Base-by-base conservation (phyloP, 64 coral and sea anemone species). In the Astreopora myriophthalma region DNA sequence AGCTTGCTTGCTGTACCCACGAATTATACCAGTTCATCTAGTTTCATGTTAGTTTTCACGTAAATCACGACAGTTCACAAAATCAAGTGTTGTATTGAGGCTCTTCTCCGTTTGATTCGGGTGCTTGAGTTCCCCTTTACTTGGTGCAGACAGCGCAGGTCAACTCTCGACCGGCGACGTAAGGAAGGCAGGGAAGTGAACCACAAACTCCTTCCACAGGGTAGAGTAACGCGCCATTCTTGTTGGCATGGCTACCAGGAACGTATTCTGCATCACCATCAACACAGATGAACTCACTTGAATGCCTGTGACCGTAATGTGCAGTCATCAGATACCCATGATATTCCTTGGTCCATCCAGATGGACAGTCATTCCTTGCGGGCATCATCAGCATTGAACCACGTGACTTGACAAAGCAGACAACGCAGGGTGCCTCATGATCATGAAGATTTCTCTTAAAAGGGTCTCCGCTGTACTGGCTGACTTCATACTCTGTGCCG, bases 301-400 rank as follows among this genome's bases (percentile, higher is more conserved):
- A 48, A 64, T 76, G 90, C 30, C n/a, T 16, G 39, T 92, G 80
- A 42, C 13, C 44, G 17, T 23, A 7, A 48, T 35, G 25, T 72
- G 28, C 40, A 19, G 76, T 49, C 75, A 79, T 71, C 19, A 88
- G 48, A 44, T 82, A 91, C 48, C 89, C 89, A 48, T 71, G 44
- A 51, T 91, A 91, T 28, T 83, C 89, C 3, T 78, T 2, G 75
- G 55, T 71, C 89, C 89, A 91, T 82, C 89, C 89, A 40, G 76
- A 39, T 14, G 64, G 64, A 80, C 89, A 91, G 60, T 91, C 89
- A 33, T 91, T 79, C 26, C 73, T 91, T 2, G 63, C 89, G 26
- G 89, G 89, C n/a, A 82, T 82, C 76, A 91, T 91, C 62, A 91
- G 1, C 44, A 58, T 67, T 46, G 89, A 35, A 25, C 39, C 34